Base-by-base conservation (phyloP, 2,888 invertebrate species). In the Drepana falcataria region DNA sequence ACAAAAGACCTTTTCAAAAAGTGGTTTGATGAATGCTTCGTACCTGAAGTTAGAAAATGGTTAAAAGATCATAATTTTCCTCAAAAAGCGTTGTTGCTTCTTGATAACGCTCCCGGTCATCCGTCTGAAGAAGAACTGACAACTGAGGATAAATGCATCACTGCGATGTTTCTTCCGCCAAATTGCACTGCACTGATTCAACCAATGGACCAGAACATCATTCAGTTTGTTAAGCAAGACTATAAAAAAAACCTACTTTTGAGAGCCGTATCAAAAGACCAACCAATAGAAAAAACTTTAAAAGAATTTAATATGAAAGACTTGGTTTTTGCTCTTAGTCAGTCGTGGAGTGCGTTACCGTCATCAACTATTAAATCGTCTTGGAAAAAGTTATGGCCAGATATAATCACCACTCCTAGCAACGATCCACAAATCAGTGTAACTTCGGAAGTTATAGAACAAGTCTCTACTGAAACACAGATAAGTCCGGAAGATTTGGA, bases 131-230 rank as follows among this genome's bases (percentile, higher is more conserved):
- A 63, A 53, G 59, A 73, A 64, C 64, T 75, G 55, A 64, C 63
- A 58, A 66, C 69, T 49, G 62, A 64, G 55, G 69, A 72, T 65
- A 60, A 64, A 63, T 59, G 59, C 55, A 66, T 73, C 59, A 57
- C 58, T 61, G 64, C 65, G 48, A 64, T 72, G 63, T 73, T 68
- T 64, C 60, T 72, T 61, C 67, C 73, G 51, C 69, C 72, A 55
- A 68, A 68, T 35, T 65, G 64, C 65, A 65, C 64, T 48, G 63
- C 75, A 57, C 57, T 69, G 57, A 69, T 74, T 58, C 71, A 73
- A 68, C 72, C 70, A 35, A 73, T 75, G 71, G 71, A 73, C 47
- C 71, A 71, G 61, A 51, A 70, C 52, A 57, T 72, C 53, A 73
- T 71, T 64, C 66, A 73, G 57, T 58, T 58, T 65, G 58, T 69